Evolutionary conservation across 2,797 vertebrate species (phyloP), one percentile per base, ranked within the genome.

Genomic region (Schizopygopsis malacanthus): DNA sequence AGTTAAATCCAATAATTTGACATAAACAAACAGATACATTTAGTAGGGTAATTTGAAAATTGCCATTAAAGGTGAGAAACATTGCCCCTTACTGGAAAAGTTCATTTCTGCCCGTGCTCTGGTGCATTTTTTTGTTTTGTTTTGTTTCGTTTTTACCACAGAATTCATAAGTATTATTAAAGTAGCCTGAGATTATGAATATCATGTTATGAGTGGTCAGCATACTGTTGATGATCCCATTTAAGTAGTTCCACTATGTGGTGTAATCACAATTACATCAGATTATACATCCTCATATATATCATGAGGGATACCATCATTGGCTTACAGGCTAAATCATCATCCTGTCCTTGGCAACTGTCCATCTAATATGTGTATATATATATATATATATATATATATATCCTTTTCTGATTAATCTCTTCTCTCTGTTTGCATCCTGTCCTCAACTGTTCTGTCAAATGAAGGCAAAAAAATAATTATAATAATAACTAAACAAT

Each of bases 151-250:
- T 47, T 70, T 37, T 6, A 39, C 45, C 9, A 25, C n/a, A 39
- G 18, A 59, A 56, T 56, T 12, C 12, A 59, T 45, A 2, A 33
- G 10, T 12, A 18, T 45, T 25, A 9, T 61, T 61, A 0, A 73
- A 25, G 33, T 67, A 67, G 52, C 52, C 82, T 76, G 56, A 65
- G 28, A 65, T 76, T 37, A 76, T 67, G 28, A 83, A 76, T 65
- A 52, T 33, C 25, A 37, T 79, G 41, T 39, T n/a, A 50, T 33
- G 41, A 76, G 59, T 76, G 43, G 56, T 83, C 54, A 73, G 70
- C 54, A 75, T 12, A 37, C 28, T 50, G 71, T 76, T 61, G 39
- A 73, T 76, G 4, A 76, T 83, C 8, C 45, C 20, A 37, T 65
- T 41, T 63, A 37, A 76, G 18, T n/a, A 63, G 41, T 71, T 75